Base-by-base conservation (phyloP, 2,888 invertebrate genomes). In the Seira sanloemensis region DNA sequence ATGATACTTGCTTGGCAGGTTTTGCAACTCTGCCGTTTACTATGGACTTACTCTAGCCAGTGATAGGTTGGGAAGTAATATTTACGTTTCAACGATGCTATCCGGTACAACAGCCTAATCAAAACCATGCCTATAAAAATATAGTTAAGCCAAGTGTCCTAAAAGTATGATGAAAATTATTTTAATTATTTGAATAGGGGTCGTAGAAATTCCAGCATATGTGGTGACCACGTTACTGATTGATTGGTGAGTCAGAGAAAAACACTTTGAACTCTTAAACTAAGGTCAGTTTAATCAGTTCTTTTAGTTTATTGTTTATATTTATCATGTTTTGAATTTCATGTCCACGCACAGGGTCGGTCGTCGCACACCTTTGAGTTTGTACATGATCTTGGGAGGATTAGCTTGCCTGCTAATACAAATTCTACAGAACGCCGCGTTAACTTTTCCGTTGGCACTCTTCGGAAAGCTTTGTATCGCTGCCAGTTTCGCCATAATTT, bases 381-480 rank as follows among this genome's bases (percentile, higher is more conserved):
- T 84, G 0, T 87, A 87, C 58, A 90, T 90, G 90, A 62, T 88
- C 0, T 7, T 89, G 7, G 90, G 89, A 26, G 89, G 89, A 71
- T 37, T 88, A 12, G 82, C 88, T 2, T 90, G 89, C 50, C 50
- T 90, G 5, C 9, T 82, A 0, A 86, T 90, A 18, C 86, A 87
- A 25, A 71, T 87, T 24, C 18, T 88, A 1, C 27, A 67, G 27
- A 84, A 69, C 19, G 68, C 78, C 9, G 77, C 67, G 71, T 68
- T 80, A 24, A 85, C 79, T 1, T 69, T 88, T 18, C 69, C 79
- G 1, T 54, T 89, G 85, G 90, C 68, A 77, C 89, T 76, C 90
- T 91, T 85, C 88, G 92, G 92, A n/a, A 92, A 92, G 88, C 91
- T 92, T 37, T 91, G 92, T 1, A 91, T 92, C 69, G 91, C 92